Conservation (phyloP, 1,140 invertebrate species). For the Helicorthomorpha holstii region DNA sequence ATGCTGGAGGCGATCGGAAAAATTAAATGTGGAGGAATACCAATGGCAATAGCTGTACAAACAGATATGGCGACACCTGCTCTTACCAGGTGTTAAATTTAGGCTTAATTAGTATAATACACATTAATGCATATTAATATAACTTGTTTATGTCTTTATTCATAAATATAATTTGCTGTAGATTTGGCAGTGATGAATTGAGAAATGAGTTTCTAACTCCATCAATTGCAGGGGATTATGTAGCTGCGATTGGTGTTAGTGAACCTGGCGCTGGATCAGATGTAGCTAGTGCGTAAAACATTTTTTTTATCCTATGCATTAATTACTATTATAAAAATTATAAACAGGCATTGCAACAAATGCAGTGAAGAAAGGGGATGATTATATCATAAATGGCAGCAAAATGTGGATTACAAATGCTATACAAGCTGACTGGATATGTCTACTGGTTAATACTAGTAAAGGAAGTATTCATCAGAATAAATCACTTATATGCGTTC, state of each 20-base stretch:
- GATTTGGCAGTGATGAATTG: constrained; percentile 38
- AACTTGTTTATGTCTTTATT: too few species aligned
- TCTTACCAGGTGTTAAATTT: constrained; percentile 18
- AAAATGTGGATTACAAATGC: constrained; percentile 44
- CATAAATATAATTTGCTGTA: constrained; percentile 10
- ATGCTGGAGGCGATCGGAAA: constrained; percentile 35
- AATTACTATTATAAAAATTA: too few species aligned
- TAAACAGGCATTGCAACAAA: constrained; percentile 27
- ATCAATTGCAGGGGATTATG: constrained; percentile 35
- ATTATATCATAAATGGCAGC: constrained; percentile 37
- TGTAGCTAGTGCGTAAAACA: constrained; percentile 31
- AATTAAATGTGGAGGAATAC: constrained; percentile 35
- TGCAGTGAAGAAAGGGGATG: constrained; percentile 30
- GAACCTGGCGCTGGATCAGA: constrained; percentile 38
- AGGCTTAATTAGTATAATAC: too few species aligned
- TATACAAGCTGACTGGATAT: constrained; percentile 40
- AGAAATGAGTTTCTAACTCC: constrained; percentile 38
- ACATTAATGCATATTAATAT: constrained; percentile 13
- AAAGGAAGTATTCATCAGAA: constrained; percentile 27
- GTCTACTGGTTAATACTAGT: constrained; percentile 37
- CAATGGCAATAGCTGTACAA: constrained; percentile 40
- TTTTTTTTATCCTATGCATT: constrained; percentile 1
- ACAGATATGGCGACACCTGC: constrained; percentile 36
- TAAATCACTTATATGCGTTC: constrained; percentile 41
- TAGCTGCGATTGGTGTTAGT: constrained; percentile 38